These are phyloP conservation scores for Enteromius viviparus DNA, from an alignment of 2,797 vertebrate genomes.

Conservation along the genomic window DNA sequence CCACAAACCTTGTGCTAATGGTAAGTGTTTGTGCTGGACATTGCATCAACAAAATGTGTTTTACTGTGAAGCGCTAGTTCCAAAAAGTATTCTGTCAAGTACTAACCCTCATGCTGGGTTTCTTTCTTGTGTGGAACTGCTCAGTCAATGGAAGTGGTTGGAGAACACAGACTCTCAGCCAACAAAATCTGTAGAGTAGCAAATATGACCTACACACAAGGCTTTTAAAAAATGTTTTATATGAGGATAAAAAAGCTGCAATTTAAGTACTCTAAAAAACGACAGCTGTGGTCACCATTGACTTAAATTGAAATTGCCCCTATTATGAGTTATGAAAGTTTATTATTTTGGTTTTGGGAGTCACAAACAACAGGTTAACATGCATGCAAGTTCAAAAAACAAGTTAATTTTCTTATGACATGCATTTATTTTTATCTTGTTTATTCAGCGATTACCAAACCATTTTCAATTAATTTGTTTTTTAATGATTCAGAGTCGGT, in stretches of 20 bases:
- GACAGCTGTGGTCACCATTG: too few relatives aligned
- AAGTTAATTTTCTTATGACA: too few relatives aligned
- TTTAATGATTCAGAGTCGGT: too few relatives aligned
- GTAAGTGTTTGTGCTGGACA: constrained; percentile 69
- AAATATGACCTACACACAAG: neutral
- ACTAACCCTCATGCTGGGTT: neutral
- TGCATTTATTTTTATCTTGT: too few relatives aligned
- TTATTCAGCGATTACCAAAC: too few relatives aligned
- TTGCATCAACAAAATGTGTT: neutral
- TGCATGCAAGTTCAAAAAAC: too few relatives aligned
- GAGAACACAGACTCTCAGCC: neutral
- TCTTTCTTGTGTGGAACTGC: neutral
- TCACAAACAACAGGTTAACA: too few relatives aligned
- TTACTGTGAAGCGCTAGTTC: neutral
- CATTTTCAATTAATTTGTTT: too few relatives aligned
- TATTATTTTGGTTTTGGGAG: too few relatives aligned
- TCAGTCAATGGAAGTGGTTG: neutral
- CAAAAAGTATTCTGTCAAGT: neutral
- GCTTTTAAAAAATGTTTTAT: neutral
- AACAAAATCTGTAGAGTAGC: neutral
- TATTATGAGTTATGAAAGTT: too few relatives aligned
- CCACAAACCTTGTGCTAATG: constrained; percentile 90
- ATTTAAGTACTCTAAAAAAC: neutral
- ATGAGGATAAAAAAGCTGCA: too few relatives aligned
- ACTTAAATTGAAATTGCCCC: too few relatives aligned